A percentile compares a stretch with the other conserved stretches of the same genome.
Evolutionary conservation across 2,113 vertebrate species (phyloP).

Genomic region (Pica pica): DNA sequence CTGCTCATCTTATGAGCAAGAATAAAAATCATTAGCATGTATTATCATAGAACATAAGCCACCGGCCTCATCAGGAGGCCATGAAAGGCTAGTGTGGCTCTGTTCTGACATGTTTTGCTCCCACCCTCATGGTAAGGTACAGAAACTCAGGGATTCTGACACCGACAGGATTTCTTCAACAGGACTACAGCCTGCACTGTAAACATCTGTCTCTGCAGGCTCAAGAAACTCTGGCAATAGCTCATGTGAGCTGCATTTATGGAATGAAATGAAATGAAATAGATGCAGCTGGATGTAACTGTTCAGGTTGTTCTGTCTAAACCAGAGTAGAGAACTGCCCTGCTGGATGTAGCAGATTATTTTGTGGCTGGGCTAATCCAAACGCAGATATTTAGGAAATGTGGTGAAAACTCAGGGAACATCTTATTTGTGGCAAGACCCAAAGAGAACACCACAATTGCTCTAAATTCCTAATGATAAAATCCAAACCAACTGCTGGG

Average conservation of each 20-base stretch:
- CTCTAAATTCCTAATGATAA: not conserved
- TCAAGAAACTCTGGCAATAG: not conserved
- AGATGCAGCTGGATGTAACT: not conserved
- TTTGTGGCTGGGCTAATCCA: not conserved
- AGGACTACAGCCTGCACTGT: not conserved
- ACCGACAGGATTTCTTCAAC: not conserved
- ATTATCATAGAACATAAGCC: not conserved
- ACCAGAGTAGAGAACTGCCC: not conserved
- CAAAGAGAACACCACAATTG: not conserved
- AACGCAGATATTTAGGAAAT: not conserved
- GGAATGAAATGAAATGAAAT: not conserved
- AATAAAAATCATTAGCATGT: not conserved
- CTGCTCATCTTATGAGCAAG: not conserved
- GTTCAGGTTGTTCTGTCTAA: not conserved
- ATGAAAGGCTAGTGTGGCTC: not conserved
- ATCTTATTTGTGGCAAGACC: not conserved
- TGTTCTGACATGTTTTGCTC: not conserved
- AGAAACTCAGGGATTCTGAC: not conserved
- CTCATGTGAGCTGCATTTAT: not conserved
- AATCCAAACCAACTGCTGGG: not conserved
- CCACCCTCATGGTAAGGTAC: not conserved
- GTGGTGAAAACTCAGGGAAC: not conserved
- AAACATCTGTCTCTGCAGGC: not conserved
- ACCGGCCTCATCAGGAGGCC: not conserved
- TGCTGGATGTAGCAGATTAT: not conserved